Base-by-base conservation (phyloP, 1,140 invertebrate genomes). In the Trachelipus rathkii region DNA sequence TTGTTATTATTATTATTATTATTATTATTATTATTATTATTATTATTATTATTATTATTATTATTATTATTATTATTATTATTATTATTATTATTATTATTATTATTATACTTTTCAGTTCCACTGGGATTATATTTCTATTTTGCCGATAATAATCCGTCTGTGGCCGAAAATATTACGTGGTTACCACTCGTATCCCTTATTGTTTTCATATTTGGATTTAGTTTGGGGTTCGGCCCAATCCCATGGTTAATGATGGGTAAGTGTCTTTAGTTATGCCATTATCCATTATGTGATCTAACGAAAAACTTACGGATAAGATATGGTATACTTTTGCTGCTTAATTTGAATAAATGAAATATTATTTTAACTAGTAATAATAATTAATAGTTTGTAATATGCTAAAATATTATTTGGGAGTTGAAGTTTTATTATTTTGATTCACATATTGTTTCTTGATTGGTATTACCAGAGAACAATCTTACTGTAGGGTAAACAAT, bases 171-270 rank as follows among this genome's bases (percentile, higher is more conserved):
- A 33, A 45, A 15, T 10, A 71, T 84, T 11, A 77, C 83, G 3
- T 89, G 88, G 88, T 82, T 91, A 45, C 86, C 89, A 2, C 84
- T 90, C 0, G 81, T 85, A 0, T 88, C 87, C 75, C 84, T 90
- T 2, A 83, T 87, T 10, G 24, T 88, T 0, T 91, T 87, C 80
- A 87, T 91, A 71, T 82, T 89, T 0, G 83, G 85, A 8, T 90
- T 89, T 83, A 86, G 86, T 7, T 74, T 89, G n/a, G 90, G 90
- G 2, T 90, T 89, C 83, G 91, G 91, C n/a, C 89, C 91, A 8
- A 89, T 93, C 66, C 91, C 91, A 0, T 91, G 91, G 86, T 86
- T 92, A 10, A 86, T 96, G 50, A 91, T 94, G 88, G 91, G 86
- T 44, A 85, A 84, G 79, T 33, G 6, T 3, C 33, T 6, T 33